phyloP scores from a whole-genome alignment of 2,888 invertebrate genomes.

The Oxycera nigricornis region DNA sequence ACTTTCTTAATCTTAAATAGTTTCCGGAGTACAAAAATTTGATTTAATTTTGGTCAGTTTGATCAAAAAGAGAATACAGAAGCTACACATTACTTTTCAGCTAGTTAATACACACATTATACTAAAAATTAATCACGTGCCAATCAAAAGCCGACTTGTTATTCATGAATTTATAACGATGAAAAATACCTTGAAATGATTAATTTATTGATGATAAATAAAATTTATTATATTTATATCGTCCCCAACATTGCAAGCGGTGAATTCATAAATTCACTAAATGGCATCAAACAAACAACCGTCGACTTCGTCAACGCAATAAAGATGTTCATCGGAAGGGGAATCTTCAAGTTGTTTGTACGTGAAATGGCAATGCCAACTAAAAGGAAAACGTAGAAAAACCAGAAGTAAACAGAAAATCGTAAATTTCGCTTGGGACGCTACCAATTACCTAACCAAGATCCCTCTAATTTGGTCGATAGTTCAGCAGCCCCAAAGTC shows the following conservation, averaged over 20 bases:
- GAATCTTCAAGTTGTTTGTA: not conserved
- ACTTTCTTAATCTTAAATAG: no score
- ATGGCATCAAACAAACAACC: not conserved
- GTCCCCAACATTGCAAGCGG: not conserved
- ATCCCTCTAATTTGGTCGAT: conserved; percentile 31
- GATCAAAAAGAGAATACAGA: no score
- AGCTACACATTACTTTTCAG: no score
- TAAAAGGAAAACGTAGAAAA: not conserved
- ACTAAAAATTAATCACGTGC: not conserved
- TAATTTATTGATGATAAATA: not conserved
- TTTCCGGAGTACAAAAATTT: no score
- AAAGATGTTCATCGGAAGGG: not conserved
- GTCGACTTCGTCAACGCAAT: not conserved
- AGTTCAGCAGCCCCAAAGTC: not conserved
- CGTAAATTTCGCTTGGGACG: conserved; percentile 24
- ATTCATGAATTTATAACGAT: not conserved
- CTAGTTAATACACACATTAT: no score
- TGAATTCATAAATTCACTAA: not conserved
- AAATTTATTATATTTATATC: not conserved
- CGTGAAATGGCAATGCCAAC: not conserved
- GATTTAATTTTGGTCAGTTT: no score
- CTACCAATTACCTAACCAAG: conserved; percentile 31
- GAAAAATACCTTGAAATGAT: not conserved
- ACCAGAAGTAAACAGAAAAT: not conserved
- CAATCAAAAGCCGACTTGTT: not conserved